These are phyloP conservation scores for Homalodisca vitripennis DNA, from an alignment of 1,140 invertebrate genomes.

Conservation along the genomic window DNA sequence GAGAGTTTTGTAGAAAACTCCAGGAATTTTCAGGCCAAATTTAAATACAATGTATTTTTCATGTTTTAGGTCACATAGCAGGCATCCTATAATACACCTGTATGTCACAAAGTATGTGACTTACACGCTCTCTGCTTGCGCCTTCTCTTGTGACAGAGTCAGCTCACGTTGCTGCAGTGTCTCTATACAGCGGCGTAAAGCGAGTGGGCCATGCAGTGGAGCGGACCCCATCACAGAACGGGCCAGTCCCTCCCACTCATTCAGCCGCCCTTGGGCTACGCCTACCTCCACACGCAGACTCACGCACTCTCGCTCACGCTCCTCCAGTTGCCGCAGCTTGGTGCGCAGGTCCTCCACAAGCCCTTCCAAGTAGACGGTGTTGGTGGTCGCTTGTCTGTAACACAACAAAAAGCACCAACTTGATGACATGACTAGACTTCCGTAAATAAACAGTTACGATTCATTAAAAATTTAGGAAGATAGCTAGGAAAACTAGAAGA, in stretches of 20 bases:
- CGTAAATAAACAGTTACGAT: too few species aligned
- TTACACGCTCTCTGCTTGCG: constrained; percentile 34
- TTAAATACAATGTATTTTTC: too few species aligned
- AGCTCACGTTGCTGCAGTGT: constrained; percentile 34
- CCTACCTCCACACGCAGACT: constrained; percentile 31
- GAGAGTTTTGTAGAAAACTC: too few species aligned
- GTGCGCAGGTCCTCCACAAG: constrained; percentile 35
- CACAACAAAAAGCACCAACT: too few species aligned
- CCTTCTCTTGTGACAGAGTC: constrained; percentile 31
- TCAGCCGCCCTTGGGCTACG: constrained; percentile 26
- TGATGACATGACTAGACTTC: too few species aligned
- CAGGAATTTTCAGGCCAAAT: too few species aligned
- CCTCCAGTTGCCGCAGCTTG: constrained; percentile 21
- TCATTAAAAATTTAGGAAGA: too few species aligned
- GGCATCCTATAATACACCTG: too few species aligned
- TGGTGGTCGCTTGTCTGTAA: constrained; percentile 33
- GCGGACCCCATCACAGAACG: constrained; percentile 27
- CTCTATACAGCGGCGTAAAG: constrained; percentile 29
- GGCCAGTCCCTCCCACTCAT: constrained; percentile 32
- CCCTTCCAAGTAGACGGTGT: constrained; percentile 37
- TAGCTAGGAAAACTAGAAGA: too few species aligned
- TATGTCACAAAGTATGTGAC: too few species aligned
- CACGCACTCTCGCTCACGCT: constrained; percentile 33
- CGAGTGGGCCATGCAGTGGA: constrained; percentile 9
- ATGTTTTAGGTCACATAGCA: too few species aligned